Evolutionary conservation across 2,113 vertebrate species (phyloP).

Genomic region (Bujurquina vittata): DNA sequence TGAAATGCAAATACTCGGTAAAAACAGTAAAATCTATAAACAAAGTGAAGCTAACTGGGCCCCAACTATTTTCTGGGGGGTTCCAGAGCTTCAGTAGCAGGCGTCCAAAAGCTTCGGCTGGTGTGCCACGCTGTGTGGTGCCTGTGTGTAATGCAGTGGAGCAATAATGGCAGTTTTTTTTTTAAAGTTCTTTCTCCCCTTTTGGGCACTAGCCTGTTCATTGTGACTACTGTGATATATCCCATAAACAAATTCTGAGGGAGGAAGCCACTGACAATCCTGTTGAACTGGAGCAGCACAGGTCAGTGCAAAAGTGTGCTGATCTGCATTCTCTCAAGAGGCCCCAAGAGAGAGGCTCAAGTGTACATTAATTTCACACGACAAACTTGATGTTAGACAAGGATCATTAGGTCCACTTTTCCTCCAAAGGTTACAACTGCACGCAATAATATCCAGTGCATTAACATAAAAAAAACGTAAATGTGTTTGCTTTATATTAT

Average conservation of each 20-base stretch:
- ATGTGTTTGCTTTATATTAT: neutral
- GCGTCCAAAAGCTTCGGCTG: neutral
- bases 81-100: neutral
- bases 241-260: neutral
- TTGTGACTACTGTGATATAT: neutral
- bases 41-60: neutral
- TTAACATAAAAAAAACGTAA: neutral
- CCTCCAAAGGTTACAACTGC: neutral
- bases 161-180: neutral
- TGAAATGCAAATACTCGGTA: slow-evolving; percentile 6
- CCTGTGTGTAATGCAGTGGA: rapidly evolving
- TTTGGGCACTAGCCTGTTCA: neutral
- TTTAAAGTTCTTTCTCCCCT: neutral
- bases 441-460: neutral
- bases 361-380: slow-evolving; percentile 4
- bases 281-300: neutral
- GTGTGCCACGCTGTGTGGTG: no score
- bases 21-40: neutral
- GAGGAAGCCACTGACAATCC: neutral
- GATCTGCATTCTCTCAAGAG: neutral
- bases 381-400: neutral
- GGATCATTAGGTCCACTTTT: neutral
- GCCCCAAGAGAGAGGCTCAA: neutral
- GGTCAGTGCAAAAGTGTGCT: neutral
- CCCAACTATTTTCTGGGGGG: neutral